Evolutionary conservation across 2,888 invertebrate species (phyloP), one percentile per base, ranked within the genome.

Genomic region (Orthosia cruda): DNA sequence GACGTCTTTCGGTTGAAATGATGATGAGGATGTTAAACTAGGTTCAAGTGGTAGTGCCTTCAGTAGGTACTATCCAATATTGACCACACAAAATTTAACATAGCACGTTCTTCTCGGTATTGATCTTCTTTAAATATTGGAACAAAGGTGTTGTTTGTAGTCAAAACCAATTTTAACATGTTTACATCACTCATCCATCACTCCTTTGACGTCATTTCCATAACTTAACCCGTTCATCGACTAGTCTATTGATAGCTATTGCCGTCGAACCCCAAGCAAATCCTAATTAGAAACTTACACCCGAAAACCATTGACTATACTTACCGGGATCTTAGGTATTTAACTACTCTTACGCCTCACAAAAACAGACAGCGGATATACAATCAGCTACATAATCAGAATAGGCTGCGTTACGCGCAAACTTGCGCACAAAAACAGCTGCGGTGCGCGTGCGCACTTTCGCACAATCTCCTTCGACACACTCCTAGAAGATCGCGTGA

Each of bases 401-500:
- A 79, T 74, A 83, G 74, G 73, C 55, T 20, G 55, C 26, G 58
- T 80, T 80, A 83, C 84, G 74, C 84, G 71, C 58, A 62, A 58
- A 32, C 54, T 45, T 58, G 80, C 45, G 55, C 54, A 57, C 63
- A 83, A 84, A 83, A 83, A 84, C 80, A 61, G 66, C 55, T 26
- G 67, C 70, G n/a, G 26, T 77, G 77, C 78, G 74, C 76, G 77
- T 71, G 72, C 69, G 70, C 74, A 82, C 86, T 87, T 87, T 87
- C 86, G 74, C 75, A 78, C 86, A 83, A 76, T 86, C 83, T 86
- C 81, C 76, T 68, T 54, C 73, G 71, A 72, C 67, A 73, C 78
- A 77, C 67, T 73, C 62, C 78, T 85, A 76, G 86, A 87, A 77
- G 87, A 87, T 86, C 78, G 74, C 74, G 79, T 81, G 88, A 77